phyloP scores from a whole-genome alignment of 2,113 vertebrate genomes.

The Silurus asotus region DNA sequence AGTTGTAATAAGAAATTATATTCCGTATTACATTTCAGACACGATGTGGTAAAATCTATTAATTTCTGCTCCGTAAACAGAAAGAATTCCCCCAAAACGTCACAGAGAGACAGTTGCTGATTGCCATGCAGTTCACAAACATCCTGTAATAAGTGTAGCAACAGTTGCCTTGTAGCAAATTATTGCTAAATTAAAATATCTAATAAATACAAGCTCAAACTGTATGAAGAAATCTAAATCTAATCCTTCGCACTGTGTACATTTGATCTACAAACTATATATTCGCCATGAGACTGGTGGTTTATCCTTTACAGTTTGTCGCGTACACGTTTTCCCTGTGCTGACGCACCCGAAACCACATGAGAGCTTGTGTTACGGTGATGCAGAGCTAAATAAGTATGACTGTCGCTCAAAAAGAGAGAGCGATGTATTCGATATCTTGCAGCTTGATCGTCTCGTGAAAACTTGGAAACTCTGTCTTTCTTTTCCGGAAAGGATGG shows the following conservation, averaged over 20 bases:
- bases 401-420: conserved; percentile 1
- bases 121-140: neutral
- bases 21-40: neutral
- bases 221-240: neutral
- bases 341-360: neutral
- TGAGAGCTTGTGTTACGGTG: neutral
- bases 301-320: neutral
- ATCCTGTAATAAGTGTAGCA: neutral
- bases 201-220: neutral
- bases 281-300: neutral
- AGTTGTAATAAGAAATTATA: neutral
- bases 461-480: neutral
- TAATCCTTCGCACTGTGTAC: neutral
- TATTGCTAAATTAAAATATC: neutral
- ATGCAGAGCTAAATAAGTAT: neutral
- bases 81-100: neutral
- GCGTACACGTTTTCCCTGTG: neutral
- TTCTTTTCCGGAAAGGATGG: conserved; percentile 11
- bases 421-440: neutral
- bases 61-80: neutral
- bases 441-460: neutral
- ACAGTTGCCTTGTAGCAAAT: neutral
- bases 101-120: neutral
- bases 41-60: neutral
- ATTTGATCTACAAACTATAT: neutral